A percentile compares a stretch with the other conserved stretches of the same genome.
phyloP scores from a whole-genome alignment of 2,888 invertebrate genomes.

The Drosophila parthenogenetica region DNA sequence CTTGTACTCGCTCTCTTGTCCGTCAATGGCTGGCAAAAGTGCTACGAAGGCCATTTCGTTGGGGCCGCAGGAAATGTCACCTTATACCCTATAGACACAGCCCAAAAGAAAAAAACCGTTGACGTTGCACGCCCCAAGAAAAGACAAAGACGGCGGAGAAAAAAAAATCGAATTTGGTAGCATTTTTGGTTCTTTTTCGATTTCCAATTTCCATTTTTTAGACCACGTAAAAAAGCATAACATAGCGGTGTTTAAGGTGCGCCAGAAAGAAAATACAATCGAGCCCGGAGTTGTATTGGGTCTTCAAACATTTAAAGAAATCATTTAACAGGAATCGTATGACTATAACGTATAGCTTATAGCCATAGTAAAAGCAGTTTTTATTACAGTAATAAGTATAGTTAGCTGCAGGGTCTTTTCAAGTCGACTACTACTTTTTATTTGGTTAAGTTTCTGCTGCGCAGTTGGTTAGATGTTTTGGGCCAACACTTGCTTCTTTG shows the following conservation, averaged over 20 bases:
- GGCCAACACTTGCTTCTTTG: conserved; percentile 19
- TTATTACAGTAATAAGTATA: too few relatives aligned
- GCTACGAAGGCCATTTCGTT: conserved; percentile 65
- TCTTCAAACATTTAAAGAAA: too few relatives aligned
- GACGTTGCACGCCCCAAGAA: conserved; percentile 54
- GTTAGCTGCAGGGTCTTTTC: too few relatives aligned
- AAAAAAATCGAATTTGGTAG: conserved; percentile 31
- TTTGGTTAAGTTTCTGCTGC: conserved; percentile 53
- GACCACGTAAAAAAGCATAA: too few relatives aligned
- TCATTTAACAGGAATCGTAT: too few relatives aligned
- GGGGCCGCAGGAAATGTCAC: conserved; percentile 70
- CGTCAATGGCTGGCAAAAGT: conserved; percentile 57
- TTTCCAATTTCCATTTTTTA: conserved; percentile 23
- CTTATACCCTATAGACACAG: conserved; percentile 57
- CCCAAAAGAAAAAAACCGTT: conserved; percentile 47
- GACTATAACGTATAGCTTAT: too few relatives aligned
- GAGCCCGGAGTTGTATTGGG: too few relatives aligned
- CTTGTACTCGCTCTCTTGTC: conserved; percentile 3
- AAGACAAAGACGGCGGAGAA: neutral
- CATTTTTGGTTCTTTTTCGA: conserved; percentile 27
- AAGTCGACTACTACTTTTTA: conserved; percentile 3
- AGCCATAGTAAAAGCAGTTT: too few relatives aligned
- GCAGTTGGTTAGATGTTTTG: conserved; percentile 48
- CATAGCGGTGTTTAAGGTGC: too few relatives aligned
- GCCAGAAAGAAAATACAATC: too few relatives aligned